Evolutionary conservation across 1,140 invertebrate genomes (phyloP).

Genomic region (Doryteuthis pealeii): DNA sequence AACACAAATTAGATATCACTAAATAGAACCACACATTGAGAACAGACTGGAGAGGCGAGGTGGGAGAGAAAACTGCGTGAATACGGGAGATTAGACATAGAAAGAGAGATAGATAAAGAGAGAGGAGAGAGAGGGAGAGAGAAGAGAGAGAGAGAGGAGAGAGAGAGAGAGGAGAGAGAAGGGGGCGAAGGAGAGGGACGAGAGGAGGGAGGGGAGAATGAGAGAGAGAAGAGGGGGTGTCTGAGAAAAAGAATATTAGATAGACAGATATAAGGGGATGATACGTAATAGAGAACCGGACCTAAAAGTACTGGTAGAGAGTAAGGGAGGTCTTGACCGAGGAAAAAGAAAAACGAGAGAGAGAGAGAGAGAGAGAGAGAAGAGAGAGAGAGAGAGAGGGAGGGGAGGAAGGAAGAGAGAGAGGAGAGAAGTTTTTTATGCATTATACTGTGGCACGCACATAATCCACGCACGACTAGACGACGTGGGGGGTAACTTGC

Average conservation of each 20-base stretch:
- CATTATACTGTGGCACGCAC: too few species aligned
- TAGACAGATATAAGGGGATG: not conserved
- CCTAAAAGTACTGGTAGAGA: not conserved
- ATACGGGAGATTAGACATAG: not conserved
- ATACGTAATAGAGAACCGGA: not conserved
- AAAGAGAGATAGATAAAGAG: not conserved
- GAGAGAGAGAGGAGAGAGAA: not conserved
- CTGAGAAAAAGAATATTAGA: not conserved
- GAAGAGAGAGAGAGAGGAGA: too few species aligned
- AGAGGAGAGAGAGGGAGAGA: too few species aligned
- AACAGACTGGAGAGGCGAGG: not conserved
- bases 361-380: not conserved
- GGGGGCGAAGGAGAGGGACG: not conserved
- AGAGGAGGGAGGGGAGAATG: not conserved
- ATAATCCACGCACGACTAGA: too few species aligned
- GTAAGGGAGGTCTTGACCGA: not conserved
- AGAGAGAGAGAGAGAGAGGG: not conserved
- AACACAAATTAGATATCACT: too few species aligned
- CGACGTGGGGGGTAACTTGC: too few species aligned
- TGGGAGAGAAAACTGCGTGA: not conserved
- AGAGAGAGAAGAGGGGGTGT: not conserved
- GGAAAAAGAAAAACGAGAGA: not conserved
- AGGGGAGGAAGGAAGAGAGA: too few species aligned
- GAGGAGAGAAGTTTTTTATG: too few species aligned
- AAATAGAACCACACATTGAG: not conserved